Evolutionary conservation across 2,797 vertebrate genomes (phyloP), one percentile per base, ranked within the genome.

Genomic region (Lutra lutra): DNA sequence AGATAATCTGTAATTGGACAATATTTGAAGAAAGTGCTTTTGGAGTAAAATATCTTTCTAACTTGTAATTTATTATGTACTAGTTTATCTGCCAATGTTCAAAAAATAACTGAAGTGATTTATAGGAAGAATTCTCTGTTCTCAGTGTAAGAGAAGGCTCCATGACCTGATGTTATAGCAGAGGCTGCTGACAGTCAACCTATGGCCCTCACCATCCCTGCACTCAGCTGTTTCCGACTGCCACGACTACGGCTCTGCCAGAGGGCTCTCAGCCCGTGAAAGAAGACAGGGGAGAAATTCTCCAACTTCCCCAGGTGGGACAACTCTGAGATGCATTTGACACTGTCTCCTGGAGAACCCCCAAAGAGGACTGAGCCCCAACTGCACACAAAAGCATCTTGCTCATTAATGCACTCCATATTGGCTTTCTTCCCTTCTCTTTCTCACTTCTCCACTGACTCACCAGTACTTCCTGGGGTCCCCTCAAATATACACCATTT

Each of bases 11-110:
- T 58, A 70, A 54, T 46, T 14, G 3, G 23, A 38, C 27, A 70
- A 46, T 60, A 48, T 11, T 56, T 87, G 72, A 77, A 90, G 48
- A 89, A 92, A 94, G 79, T 64, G 29, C n/a, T 84, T 94, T 88
- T 88, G 15, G 84, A 83, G 64, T n/a, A 70, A 94, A 91, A 58
- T 38, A 66, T 38, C 54, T 66, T 1, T 38, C 54, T 60, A 0
- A 12, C 15, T 66, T 56, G 10, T 77, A 60, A 75, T 58, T 58
- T 84, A 77, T 62, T 62, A 82, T 80, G 25, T 12, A 89, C 62
- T 46, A 3, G 7, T 87, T 87, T 95, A 43, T 68, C 56, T 58
- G 77, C 27, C 66, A 86, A 18, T 0, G 6, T 95, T 88, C 32
- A 40, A 78, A 94, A 94, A 68, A n/a, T 29, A 85, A 70, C 43